phyloP scores from a whole-genome alignment of 2,888 invertebrate genomes.

The Macrophya annulata region DNA sequence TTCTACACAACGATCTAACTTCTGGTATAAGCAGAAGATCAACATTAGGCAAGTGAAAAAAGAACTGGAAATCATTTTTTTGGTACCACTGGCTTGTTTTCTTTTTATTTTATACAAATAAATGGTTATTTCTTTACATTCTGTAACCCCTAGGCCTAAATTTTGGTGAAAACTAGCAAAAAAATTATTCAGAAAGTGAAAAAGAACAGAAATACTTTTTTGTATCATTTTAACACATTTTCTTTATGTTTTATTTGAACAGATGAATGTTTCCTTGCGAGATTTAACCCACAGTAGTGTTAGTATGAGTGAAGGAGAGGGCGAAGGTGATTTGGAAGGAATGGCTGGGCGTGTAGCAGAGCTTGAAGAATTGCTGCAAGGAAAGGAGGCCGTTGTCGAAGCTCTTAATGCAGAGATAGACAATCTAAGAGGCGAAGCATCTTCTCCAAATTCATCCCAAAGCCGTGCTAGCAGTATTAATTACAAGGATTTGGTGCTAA shows the following conservation, averaged over 20 bases:
- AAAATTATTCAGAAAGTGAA: not conserved
- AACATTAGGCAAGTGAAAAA: not conserved
- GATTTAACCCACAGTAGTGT: constrained; percentile 75
- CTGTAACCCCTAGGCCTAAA: not conserved
- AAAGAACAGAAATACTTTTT: not conserved
- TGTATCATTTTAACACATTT: not conserved
- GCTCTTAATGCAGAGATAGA: constrained; percentile 80
- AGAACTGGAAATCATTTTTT: not conserved
- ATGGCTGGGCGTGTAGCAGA: constrained; percentile 77
- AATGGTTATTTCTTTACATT: not conserved
- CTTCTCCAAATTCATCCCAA: constrained; percentile 80
- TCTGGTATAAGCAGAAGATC: not conserved
- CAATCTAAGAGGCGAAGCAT: constrained; percentile 78
- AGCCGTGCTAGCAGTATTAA: constrained; percentile 85
- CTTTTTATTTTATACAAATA: not conserved
- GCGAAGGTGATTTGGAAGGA: constrained; percentile 75
- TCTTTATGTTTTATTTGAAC: constrained; percentile 27
- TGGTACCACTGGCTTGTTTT: not conserved
- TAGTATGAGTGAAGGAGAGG: constrained; percentile 77
- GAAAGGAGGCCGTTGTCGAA: constrained; percentile 80
- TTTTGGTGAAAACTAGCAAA: not conserved
- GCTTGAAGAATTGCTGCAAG: constrained; percentile 79
- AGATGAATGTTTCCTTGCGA: constrained; percentile 71
- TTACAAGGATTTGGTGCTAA: constrained; percentile 87
- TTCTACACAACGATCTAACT: not conserved